Evolutionary conservation across 2,888 invertebrate genomes (phyloP).

Genomic region (Parapristionchus giblindavisi): DNA sequence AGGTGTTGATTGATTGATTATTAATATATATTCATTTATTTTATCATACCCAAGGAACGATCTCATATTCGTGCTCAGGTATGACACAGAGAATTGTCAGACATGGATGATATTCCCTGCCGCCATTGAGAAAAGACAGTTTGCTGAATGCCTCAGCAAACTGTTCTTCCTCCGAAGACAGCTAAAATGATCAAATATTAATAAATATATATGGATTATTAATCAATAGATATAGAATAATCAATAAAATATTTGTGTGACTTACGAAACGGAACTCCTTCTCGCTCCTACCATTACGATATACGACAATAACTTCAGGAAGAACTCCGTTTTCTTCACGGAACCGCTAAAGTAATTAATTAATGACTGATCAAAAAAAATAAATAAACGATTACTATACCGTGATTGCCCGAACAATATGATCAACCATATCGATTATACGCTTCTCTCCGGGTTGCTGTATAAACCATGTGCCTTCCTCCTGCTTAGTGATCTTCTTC

Average conservation of each 20-base stretch:
- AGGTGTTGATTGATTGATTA: no score
- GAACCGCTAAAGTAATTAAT: conserved; percentile 4
- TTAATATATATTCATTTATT: no score
- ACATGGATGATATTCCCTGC: background rate
- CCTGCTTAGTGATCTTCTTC: conserved; percentile 5
- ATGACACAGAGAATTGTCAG: conserved; percentile 6
- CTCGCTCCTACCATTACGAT: conserved; percentile 53
- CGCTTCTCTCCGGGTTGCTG: conserved; percentile 34
- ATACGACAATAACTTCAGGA: conserved; percentile 50
- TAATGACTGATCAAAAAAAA: background rate
- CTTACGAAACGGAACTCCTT: conserved; percentile 51
- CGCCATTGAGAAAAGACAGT: no score
- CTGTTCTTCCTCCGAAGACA: conserved; percentile 22
- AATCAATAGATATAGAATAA: no score
- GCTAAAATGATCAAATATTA: conserved; percentile 1
- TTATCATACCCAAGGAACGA: background rate
- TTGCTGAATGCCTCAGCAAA: conserved; percentile 3
- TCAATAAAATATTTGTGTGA: no score
- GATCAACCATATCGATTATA: conserved; percentile 19
- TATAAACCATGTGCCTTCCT: conserved; percentile 31
- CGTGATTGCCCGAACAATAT: conserved; percentile 25
- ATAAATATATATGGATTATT: background rate
- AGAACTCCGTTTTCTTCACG: conserved; percentile 1
- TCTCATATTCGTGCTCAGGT: conserved; percentile 3
- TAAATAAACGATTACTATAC: background rate